These are phyloP conservation scores for Tragelaphus scriptus DNA, from an alignment of 2,113 vertebrate genomes.

Conservation along the genomic window DNA sequence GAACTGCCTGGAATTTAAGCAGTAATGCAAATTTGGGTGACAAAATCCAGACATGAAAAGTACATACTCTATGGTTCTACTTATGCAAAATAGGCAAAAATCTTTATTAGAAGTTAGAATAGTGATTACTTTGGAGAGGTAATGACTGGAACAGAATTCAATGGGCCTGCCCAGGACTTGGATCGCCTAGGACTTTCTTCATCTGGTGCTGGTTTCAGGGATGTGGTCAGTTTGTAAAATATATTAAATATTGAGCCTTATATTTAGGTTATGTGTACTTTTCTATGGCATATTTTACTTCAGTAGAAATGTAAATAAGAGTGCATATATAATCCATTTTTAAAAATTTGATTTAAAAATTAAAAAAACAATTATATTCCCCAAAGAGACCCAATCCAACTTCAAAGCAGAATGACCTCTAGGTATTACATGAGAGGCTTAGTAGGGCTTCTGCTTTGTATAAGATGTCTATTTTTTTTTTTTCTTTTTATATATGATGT, in stretches of 20 bases:
- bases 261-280: background rate
- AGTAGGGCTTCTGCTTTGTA: background rate
- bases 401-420: background rate
- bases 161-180: rapidly evolving
- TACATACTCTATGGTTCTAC: background rate
- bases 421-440: background rate
- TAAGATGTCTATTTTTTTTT: background rate
- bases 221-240: background rate
- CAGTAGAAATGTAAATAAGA: background rate
- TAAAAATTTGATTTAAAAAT: background rate
- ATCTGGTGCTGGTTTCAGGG: background rate
- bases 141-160: background rate
- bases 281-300: background rate
- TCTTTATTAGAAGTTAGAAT: background rate
- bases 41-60: background rate
- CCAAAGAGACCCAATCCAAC: background rate
- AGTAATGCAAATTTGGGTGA: background rate
- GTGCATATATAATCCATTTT: background rate
- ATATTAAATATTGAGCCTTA: background rate
- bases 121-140: background rate
- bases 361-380: background rate
- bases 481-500: background rate
- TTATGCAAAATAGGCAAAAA: background rate
- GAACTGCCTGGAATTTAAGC: background rate
- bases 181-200: background rate